Evolutionary conservation across 2,113 vertebrate genomes (phyloP), one percentile per base, ranked within the genome.

Genomic region (Taxidea taxus): DNA sequence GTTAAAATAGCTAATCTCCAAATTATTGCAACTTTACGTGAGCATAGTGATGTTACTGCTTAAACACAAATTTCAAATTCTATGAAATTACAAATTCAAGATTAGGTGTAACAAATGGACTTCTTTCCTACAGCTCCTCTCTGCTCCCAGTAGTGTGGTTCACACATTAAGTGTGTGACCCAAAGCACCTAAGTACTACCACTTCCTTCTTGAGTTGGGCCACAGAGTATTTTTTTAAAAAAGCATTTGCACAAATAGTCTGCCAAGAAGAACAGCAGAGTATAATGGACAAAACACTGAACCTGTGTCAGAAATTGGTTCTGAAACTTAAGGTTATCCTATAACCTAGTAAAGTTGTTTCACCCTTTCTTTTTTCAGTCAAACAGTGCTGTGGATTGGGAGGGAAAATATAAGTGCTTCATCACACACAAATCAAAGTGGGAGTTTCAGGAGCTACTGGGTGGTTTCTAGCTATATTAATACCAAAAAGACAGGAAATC

Each of bases 81-180:
- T 94, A 29, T 89, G 44, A 93, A 93, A 91, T 72, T 64, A 86
- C 25, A 96, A 87, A 78, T 37, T 96, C 81, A 95, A 60, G 66
- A 80, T 75, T 42, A 72, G 47, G n/a, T 49, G 20, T 27, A 86
- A 91, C 39, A 81, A 27, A 78, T 4, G 81, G 39, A 56, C 72
- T 82, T 83, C 56, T 90, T 62, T 66, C 47, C 39, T 51, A 25
- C 39, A 68, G 7, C 54, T 27, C 12, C 31, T 81, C 20, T 92
- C 39, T 77, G 9, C 39, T 49, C 49, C 25, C 18, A 85, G 13
- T 14, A 78, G 47, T 74, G 39, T 27, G 44, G 78, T 64, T 87
- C 64, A 75, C 66, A 82, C 25, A 68, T 34, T 58, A 80, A 62
- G 72, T 92, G 82, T 51, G 16, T 47, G 68, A 75, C 37, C 9